Conservation (phyloP, 2,113 vertebrate genomes). For the Anthoscopus minutus region DNA sequence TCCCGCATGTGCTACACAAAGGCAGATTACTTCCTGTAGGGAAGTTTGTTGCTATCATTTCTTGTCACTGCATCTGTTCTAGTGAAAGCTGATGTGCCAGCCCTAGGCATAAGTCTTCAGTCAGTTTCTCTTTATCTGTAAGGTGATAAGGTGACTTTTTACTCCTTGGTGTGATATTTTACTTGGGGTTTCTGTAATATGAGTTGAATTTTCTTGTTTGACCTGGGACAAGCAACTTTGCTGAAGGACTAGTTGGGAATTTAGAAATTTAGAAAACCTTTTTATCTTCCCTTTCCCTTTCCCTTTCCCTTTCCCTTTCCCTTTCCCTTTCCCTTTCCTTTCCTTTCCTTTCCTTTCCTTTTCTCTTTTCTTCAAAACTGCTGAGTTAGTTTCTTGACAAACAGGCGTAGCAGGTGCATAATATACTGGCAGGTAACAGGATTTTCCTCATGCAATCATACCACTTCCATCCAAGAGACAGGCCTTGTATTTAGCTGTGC, state of each 20-base stretch:
- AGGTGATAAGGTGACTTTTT: not conserved
- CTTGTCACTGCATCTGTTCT: not conserved
- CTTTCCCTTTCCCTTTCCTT: too few species aligned
- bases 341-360: not conserved
- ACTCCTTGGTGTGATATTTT: not conserved
- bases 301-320: not conserved
- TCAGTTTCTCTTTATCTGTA: not conserved
- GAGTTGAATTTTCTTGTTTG: not conserved
- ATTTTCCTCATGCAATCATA: not conserved
- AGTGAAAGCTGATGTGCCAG: not conserved
- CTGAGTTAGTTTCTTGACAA: not conserved
- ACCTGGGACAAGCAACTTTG: not conserved
- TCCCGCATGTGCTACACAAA: accelerated
- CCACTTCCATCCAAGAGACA: not conserved
- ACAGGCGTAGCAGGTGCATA: not conserved
- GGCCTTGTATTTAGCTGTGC: not conserved
- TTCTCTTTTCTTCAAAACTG: not conserved
- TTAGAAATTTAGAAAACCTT: not conserved
- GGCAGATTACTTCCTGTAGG: not conserved
- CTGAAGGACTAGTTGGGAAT: not conserved
- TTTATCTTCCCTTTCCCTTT: not conserved
- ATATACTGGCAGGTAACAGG: not conserved
- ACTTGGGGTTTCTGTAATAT: not conserved
- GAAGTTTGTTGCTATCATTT: not conserved
- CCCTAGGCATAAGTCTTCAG: not conserved